Percentiles rank a stretch among this genome's conserved stretches.
Evolutionary conservation across 2,113 vertebrate genomes (phyloP).

Genomic region (Hippotragus niger): DNA sequence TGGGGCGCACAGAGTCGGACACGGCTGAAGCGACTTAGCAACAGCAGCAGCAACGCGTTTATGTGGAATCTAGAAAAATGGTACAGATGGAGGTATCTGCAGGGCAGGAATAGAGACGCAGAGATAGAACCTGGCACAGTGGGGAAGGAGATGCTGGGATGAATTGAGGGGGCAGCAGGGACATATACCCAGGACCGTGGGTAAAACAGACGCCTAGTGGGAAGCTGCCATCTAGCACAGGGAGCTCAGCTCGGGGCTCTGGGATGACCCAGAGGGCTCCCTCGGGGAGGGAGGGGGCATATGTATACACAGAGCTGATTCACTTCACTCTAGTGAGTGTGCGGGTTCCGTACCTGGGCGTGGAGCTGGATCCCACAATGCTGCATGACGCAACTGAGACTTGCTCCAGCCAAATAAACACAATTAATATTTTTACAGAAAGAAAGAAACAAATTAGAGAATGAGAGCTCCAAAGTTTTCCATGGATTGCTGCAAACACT

Average conservation of each 20-base stretch:
- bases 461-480: not conserved
- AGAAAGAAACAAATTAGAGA: not conserved
- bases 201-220: too few relatives aligned
- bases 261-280: not conserved
- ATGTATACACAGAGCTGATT: rapidly evolving
- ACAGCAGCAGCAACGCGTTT: too few relatives aligned
- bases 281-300: not conserved
- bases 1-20: too few relatives aligned
- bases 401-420: not conserved
- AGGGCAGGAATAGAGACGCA: too few relatives aligned
- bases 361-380: not conserved
- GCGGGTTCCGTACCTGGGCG: rapidly evolving
- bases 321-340: not conserved
- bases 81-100: too few relatives aligned
- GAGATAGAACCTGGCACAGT: too few relatives aligned
- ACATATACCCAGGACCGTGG: rapidly evolving
- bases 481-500: too few relatives aligned
- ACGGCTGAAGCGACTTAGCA: too few relatives aligned
- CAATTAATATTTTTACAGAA: not conserved
- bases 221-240: rapidly evolving
- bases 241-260: not conserved
- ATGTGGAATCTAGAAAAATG: too few relatives aligned
- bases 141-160: too few relatives aligned
- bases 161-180: rapidly evolving
- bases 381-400: not conserved